A percentile compares a stretch with the other conserved stretches of the same genome.
phyloP scores from a whole-genome alignment of 1,140 invertebrate species.

The Gonioctena quinquepunctata region DNA sequence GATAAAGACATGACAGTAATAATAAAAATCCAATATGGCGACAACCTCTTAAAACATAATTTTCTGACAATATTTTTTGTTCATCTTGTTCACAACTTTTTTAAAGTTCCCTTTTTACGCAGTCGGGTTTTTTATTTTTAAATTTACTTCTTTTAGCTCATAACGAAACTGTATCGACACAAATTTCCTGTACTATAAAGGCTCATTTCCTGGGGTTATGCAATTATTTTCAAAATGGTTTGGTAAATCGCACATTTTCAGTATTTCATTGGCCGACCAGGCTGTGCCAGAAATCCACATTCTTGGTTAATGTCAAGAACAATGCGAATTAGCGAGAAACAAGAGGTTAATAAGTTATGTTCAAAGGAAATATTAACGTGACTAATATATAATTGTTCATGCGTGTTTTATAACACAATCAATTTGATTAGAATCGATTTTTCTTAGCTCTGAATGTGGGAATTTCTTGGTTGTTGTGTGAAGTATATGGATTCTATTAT shows the following conservation, averaged over 20 bases:
- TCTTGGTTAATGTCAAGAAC: conserved; percentile 4
- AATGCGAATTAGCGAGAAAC: not conserved
- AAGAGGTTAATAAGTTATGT: not conserved
- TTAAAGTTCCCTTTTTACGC: too few species aligned
- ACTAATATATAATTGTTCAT: not conserved
- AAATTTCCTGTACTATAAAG: too few species aligned
- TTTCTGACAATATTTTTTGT: too few species aligned
- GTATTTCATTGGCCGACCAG: not conserved
- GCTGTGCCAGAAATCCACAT: conserved; percentile 1
- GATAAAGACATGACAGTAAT: too few species aligned
- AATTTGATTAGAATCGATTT: not conserved
- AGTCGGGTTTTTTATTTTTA: too few species aligned
- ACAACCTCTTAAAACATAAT: too few species aligned
- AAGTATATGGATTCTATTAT: too few species aligned
- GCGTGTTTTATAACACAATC: not conserved
- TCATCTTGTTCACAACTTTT: too few species aligned
- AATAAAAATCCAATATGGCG: too few species aligned
- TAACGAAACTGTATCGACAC: too few species aligned
- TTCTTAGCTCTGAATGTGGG: not conserved
- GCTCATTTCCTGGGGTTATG: not conserved
- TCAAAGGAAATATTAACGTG: not conserved
- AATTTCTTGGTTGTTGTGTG: too few species aligned
- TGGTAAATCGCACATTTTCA: not conserved
- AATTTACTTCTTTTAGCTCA: too few species aligned
- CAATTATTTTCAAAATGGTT: not conserved